Evolutionary conservation across 2,888 invertebrate species (phyloP).

Genomic region (Eledona agricola): DNA sequence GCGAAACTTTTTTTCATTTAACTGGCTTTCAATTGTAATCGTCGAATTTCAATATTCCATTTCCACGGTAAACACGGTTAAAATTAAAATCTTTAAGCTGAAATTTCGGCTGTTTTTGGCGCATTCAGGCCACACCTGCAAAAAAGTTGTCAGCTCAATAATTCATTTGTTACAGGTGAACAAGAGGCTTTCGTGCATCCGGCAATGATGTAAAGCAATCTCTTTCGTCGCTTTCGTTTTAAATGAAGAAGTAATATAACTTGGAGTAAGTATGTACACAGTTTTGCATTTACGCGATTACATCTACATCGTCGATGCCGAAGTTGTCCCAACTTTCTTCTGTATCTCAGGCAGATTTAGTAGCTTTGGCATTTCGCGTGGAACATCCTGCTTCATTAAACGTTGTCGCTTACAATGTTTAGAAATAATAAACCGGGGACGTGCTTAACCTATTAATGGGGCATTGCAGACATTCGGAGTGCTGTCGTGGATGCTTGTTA

Average conservation of each 20-base stretch:
- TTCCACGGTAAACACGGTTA: conserved; percentile 7
- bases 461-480: conserved; percentile 33
- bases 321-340: too few relatives aligned
- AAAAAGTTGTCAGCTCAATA: conserved; percentile 16
- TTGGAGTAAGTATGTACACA: conserved; percentile 15
- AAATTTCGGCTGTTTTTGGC: conserved; percentile 15
- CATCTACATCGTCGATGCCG: too few relatives aligned
- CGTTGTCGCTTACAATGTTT: conserved; percentile 38
- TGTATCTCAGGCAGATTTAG: too few relatives aligned
- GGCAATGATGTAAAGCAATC: conserved; percentile 15
- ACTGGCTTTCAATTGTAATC: conserved; percentile 13
- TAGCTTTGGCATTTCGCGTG: conserved; percentile 8
- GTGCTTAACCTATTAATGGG: conserved; percentile 46
- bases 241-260: conserved; percentile 25
- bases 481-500: conserved; percentile 32
- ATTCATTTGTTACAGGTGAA: conserved; percentile 19
- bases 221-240: conserved; percentile 7
- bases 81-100: conserved; percentile 17
- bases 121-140: conserved; percentile 8
- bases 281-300: not conserved
- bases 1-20: conserved; percentile 11
- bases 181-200: not conserved
- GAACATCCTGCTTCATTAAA: conserved; percentile 37
- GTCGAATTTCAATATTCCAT: conserved; percentile 15
- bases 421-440: conserved; percentile 46